phyloP scores from a whole-genome alignment of 2,888 invertebrate species.

The Polymixis flavicincta region DNA sequence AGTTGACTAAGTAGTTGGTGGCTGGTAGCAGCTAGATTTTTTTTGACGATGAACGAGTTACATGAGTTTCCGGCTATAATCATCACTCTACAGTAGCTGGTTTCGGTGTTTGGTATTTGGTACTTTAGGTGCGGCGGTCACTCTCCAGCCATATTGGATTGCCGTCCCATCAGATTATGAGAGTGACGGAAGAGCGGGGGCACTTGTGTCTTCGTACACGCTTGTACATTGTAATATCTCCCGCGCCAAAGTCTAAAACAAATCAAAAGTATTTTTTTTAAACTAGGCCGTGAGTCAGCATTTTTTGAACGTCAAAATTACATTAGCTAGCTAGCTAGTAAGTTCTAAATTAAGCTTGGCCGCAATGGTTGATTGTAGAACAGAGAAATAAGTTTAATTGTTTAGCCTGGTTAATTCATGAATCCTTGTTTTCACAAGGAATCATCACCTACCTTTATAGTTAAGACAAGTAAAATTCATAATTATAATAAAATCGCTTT shows the following conservation, averaged over 20 bases:
- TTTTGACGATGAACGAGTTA: background rate
- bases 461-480: background rate
- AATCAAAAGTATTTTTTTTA: too few species aligned
- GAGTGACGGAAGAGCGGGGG: too few species aligned
- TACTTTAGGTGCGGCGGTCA: background rate
- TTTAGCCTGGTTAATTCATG: background rate
- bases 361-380: background rate
- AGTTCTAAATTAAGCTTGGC: too few species aligned
- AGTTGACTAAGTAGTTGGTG: background rate
- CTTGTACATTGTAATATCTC: too few species aligned
- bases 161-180: too few species aligned
- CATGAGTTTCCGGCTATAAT: background rate
- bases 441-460: background rate
- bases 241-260: too few species aligned
- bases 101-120: background rate
- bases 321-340: too few species aligned
- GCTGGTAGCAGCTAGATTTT: background rate
- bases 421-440: background rate
- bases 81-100: background rate
- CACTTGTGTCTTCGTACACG: too few species aligned
- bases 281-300: too few species aligned
- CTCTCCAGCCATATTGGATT: too few species aligned
- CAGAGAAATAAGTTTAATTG: background rate
- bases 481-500: background rate
- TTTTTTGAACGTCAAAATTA: too few species aligned